Evolutionary conservation across 1,140 invertebrate genomes (phyloP).

Genomic region (Elymnias hypermnestra): DNA sequence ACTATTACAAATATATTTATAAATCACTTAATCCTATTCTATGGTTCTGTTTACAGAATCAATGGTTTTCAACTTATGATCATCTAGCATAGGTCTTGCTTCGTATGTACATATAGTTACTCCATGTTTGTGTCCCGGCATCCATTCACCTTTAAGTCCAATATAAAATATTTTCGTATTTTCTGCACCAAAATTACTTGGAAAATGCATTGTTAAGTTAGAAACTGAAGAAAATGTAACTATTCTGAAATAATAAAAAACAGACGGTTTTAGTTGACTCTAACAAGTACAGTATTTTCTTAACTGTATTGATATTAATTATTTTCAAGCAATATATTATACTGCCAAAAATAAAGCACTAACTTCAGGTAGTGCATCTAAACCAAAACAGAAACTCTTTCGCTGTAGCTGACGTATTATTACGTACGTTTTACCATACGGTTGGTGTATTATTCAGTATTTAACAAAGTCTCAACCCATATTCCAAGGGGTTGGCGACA

Average conservation of each 20-base stretch:
- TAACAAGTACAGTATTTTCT: too few species aligned
- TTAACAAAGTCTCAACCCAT: too few species aligned
- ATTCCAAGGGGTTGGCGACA: too few species aligned
- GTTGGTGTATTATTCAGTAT: too few species aligned
- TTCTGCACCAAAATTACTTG: slow-evolving; percentile 90
- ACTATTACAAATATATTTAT: not conserved
- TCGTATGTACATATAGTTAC: slow-evolving; percentile 95
- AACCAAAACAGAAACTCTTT: too few species aligned
- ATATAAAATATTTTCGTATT: slow-evolving; percentile 94
- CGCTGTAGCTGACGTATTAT: too few species aligned
- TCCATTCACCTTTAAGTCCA: slow-evolving; percentile 94
- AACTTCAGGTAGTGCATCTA: too few species aligned
- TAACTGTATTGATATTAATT: too few species aligned
- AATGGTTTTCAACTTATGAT: slow-evolving; percentile 86
- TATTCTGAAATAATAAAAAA: slow-evolving; percentile 78
- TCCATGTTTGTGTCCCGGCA: slow-evolving; percentile 88
- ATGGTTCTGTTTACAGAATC: slow-evolving; percentile 77
- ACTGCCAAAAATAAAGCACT: too few species aligned
- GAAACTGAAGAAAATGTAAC: slow-evolving; percentile 93
- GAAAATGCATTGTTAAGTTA: slow-evolving; percentile 93
- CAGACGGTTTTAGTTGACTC: too few species aligned
- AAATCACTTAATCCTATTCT: slow-evolving; percentile 26
- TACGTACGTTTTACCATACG: too few species aligned
- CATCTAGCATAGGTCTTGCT: slow-evolving; percentile 86
- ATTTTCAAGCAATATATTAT: too few species aligned